phyloP scores from a whole-genome alignment of 2,797 vertebrate genomes.

The Phataginus tricuspis region DNA sequence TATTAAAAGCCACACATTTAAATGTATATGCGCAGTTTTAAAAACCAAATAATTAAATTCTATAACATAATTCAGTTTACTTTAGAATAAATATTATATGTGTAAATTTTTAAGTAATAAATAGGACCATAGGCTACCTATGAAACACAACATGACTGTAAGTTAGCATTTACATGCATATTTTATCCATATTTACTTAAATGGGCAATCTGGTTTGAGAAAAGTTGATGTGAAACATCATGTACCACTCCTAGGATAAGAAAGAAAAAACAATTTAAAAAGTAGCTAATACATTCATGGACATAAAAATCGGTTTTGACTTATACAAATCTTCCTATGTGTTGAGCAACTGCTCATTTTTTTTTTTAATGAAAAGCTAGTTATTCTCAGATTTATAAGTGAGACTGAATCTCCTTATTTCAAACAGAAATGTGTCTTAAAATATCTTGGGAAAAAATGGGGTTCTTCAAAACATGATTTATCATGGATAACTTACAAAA shows the following conservation, averaged over 20 bases:
- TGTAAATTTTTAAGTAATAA: constrained; percentile 23
- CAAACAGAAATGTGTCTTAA: constrained; percentile 68
- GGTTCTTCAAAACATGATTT: constrained; percentile 69
- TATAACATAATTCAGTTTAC: not conserved
- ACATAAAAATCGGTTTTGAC: constrained; percentile 71
- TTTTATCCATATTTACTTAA: constrained; percentile 15
- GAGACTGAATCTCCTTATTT: constrained; percentile 70
- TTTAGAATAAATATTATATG: not conserved
- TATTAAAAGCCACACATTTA: not conserved
- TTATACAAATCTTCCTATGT: constrained; percentile 61
- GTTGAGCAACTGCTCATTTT: constrained; percentile 59
- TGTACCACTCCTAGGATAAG: not conserved
- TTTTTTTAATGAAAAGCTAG: constrained; percentile 72
- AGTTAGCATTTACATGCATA: not conserved
- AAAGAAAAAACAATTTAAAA: constrained; percentile 46
- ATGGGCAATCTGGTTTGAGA: not conserved
- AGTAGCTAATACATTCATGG: constrained; percentile 60
- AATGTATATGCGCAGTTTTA: not conserved
- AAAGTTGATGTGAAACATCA: not conserved
- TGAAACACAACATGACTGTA: not conserved
- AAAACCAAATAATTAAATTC: not conserved
- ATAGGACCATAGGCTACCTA: not conserved
- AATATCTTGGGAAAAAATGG: constrained; percentile 46
- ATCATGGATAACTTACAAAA: constrained; percentile 14
- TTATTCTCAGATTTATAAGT: constrained; percentile 75